Base-by-base conservation (phyloP, 1,140 invertebrate species). In the Andricus grossulariae region DNA sequence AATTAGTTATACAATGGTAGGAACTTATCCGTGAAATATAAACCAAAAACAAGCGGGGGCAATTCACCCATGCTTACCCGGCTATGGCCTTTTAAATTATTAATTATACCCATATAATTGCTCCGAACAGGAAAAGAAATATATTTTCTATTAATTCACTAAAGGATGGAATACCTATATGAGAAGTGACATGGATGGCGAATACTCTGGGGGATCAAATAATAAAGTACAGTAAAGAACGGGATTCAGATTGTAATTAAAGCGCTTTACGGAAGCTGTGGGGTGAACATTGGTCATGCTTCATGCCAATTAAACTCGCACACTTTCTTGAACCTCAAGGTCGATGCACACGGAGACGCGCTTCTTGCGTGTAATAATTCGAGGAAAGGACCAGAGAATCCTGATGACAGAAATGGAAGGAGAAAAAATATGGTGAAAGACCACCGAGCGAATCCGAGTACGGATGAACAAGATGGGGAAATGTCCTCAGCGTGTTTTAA, bases 261-360 rank as follows among this genome's bases (percentile, higher is more conserved):
- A 87, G 83, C 84, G 84, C 83, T 82, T 89, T 85, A 86, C 87
- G 88, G 88, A 89, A 88, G 85, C 84, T 82, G 70, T 74, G 82
- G 75, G 71, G 84, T 85, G 88, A 89, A 90, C 90, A 90, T 82
- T 72, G 85, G 89, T 90, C 87, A 88, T 85, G 88, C 89, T 91
- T 91, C 87, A 88, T 90, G 88, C 88, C 87, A 88, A 91, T 90
- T 91, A 88, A 87, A 88, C 87, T 85, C 70, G 78, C 60, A 72
- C 74, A 72, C 57, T 39, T n/a, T 16, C 49, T 70, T 71, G 60
- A n/a, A 72, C 57, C 60, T 71, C 66, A 77, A 72, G 78, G 70
- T 71, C 55, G 16, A 52, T 77, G 60, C 83, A 82, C 75, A 77
- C 72, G 55, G 21, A 25, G 50, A 74, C 49, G 19, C 72, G 75